phyloP scores from a whole-genome alignment of 2,888 invertebrate species.

The Limnephilus rhombicus region DNA sequence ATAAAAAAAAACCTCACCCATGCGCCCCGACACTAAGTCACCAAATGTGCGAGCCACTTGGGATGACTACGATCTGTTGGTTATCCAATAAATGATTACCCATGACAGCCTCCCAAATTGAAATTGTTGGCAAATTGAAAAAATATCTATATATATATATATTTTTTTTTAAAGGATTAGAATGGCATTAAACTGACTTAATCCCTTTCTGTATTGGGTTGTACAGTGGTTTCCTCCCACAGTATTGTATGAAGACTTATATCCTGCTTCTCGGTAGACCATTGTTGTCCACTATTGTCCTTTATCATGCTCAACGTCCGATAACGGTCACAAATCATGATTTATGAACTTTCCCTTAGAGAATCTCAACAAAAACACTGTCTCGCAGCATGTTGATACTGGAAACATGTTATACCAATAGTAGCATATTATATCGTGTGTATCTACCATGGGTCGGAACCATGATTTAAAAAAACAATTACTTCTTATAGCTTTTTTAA shows the following conservation, averaged over 20 bases:
- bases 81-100: too few species aligned
- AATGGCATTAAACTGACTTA: background rate
- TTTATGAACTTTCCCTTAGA: slow-evolving; percentile 7
- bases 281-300: background rate
- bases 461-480: background rate
- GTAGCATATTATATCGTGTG: background rate
- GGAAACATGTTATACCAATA: background rate
- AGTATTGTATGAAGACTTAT: background rate
- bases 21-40: too few species aligned
- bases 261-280: background rate
- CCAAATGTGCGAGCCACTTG: too few species aligned
- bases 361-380: slow-evolving; percentile 3
- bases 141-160: too few species aligned
- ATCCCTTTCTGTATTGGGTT: background rate
- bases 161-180: too few species aligned
- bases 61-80: too few species aligned
- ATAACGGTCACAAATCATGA: slow-evolving; percentile 16
- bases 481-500: too few species aligned
- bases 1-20: too few species aligned
- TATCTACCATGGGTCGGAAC: background rate
- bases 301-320: slow-evolving; percentile 8
- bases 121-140: too few species aligned
- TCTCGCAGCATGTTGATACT: background rate
- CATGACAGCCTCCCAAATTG: too few species aligned
- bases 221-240: background rate